These are phyloP conservation scores for Takifugu rubripes DNA, from an alignment of 2,797 vertebrate genomes.

Conservation along the genomic window DNA sequence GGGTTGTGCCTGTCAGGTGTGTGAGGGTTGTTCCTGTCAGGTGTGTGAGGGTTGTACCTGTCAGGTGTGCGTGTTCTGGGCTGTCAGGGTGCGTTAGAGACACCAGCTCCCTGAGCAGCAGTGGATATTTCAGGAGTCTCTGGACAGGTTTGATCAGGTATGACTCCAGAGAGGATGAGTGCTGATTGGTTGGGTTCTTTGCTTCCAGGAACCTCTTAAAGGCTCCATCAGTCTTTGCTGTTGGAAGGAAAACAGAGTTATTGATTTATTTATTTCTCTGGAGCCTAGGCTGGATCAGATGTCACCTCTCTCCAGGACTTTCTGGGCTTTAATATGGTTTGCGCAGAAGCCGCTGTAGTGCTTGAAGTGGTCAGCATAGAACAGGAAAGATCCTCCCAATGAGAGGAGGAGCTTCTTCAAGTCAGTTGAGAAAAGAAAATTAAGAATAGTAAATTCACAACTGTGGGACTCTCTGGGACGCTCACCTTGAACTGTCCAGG, in stretches of 20 bases:
- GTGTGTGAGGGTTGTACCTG: slow-evolving; percentile 55
- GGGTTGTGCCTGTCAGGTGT: slow-evolving; percentile 71
- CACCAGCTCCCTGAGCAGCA: slow-evolving; percentile 89
- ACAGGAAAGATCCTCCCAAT: slow-evolving; percentile 90
- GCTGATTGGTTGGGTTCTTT: slow-evolving; percentile 92
- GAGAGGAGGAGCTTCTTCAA: slow-evolving; percentile 78
- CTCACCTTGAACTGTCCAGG: slow-evolving; percentile 88
- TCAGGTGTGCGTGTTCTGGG: slow-evolving; percentile 85
- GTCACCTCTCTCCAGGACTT: slow-evolving; percentile 91
- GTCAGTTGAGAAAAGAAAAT: no score
- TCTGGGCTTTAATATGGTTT: slow-evolving; percentile 95
- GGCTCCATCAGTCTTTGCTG: slow-evolving; percentile 86
- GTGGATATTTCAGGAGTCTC: slow-evolving; percentile 92
- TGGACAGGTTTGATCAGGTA: slow-evolving; percentile 97
- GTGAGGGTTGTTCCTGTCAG: slow-evolving; percentile 88
- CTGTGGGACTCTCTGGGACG: no score
- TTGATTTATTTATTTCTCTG: no score
- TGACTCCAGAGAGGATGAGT: slow-evolving; percentile 91
- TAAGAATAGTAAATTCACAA: no score
- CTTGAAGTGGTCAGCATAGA: slow-evolving; percentile 97
- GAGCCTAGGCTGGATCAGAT: no score
- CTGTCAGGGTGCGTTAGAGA: slow-evolving; percentile 86
- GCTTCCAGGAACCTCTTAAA: slow-evolving; percentile 91
- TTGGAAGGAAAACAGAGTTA: background rate
- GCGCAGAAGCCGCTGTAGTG: slow-evolving; percentile 96